Percentiles rank a stretch among this genome's conserved stretches.
Conservation (phyloP, 1,140 invertebrate genomes). For the Euglossa dilemma region DNA sequence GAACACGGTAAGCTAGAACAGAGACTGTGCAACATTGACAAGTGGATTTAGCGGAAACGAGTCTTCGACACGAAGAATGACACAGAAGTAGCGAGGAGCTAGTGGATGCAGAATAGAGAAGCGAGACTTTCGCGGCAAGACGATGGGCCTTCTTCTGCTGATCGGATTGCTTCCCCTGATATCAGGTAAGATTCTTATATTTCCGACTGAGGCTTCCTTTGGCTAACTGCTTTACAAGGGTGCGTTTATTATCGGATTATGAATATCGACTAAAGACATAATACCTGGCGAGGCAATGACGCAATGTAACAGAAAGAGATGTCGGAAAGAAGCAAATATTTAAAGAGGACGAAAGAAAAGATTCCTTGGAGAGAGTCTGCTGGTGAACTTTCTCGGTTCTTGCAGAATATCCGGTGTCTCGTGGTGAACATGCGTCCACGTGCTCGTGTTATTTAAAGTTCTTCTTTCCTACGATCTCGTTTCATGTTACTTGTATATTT, state of each 20-base stretch:
- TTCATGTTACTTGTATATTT: background rate
- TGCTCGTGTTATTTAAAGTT: background rate
- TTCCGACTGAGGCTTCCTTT: too few relatives aligned
- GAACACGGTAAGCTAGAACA: too few relatives aligned
- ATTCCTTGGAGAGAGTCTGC: background rate
- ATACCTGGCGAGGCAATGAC: background rate
- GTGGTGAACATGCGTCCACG: too few relatives aligned
- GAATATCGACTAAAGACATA: background rate
- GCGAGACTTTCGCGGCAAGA: constrained; percentile 21
- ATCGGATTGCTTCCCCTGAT: constrained; percentile 53
- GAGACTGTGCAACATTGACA: background rate
- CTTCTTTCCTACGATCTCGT: constrained; percentile 16
- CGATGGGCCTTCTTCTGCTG: constrained; percentile 31
- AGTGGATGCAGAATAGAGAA: constrained; percentile 14
- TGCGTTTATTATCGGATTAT: background rate
- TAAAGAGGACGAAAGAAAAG: background rate
- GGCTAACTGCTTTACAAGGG: too few relatives aligned
- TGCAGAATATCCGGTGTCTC: background rate
- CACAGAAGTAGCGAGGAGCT: background rate
- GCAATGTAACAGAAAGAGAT: background rate
- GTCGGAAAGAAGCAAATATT: background rate
- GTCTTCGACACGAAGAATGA: constrained; percentile 13
- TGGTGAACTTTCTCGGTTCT: background rate
- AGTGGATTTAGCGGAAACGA: constrained; percentile 17
- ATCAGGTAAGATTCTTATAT: constrained; percentile 43